Base-by-base conservation (phyloP, 2,113 vertebrate genomes). In the Aphyosemion australe region DNA sequence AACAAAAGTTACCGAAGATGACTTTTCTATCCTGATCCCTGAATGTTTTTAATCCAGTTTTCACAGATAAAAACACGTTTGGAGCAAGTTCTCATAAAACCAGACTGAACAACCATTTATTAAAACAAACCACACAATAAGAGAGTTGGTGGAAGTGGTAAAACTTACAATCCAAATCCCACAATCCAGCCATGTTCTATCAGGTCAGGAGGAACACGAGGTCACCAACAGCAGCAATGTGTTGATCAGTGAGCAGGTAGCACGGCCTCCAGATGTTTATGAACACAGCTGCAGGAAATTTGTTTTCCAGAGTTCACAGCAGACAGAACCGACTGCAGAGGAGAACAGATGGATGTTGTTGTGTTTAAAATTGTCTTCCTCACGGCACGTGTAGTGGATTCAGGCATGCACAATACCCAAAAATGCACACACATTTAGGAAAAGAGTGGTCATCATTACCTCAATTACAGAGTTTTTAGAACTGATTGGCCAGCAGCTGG, bases 331-430 rank as follows among this genome's bases (percentile, higher is more conserved):
- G 72, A 54, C 31, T 54, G 42, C 6, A 13, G 55, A 64, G 66
- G 51, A 61, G 56, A 68, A 74, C 80, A 82, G 79, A 87, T 83
- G 77, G 75, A 80, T 48, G 83, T 86, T 77, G 76, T 89, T 86
- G 87, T 83, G 72, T 88, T 80, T 87, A 58, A 87, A 76, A 85
- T 84, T n/a, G n/a, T n/a, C n/a, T 88, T 89, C 84, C 87, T 88
- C 72, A 8, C 6, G 61, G 87, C 84, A 52, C 26, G 72, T 53
- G 69, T 32, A 49, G 64, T 18, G 67, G 65, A 71, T 53, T 59
- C 45, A 43, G 61, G 7, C 53, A 56, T 59, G 61, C 63, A 70
- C 26, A 64, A 54, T 45, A 69, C 57, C 37, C 16, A 61, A 19
- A 18, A 8, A n/a, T 12, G 16, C 13, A 41, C 42, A 41, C 42